Evolutionary conservation across 2,113 vertebrate species (phyloP), one percentile per base, ranked within the genome.

Genomic region (Globicephala melas): DNA sequence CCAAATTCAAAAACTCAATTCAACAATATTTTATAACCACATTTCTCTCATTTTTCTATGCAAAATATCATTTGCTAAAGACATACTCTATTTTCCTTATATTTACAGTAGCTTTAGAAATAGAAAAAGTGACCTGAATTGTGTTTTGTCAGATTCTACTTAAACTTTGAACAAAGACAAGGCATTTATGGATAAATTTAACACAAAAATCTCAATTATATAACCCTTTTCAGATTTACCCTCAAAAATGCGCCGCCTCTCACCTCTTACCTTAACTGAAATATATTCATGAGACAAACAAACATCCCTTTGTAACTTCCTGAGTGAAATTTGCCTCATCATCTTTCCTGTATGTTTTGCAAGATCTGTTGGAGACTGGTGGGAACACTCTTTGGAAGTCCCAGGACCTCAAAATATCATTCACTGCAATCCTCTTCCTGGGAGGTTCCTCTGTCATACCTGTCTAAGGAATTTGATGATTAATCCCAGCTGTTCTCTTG

Each of bases 341-440:
- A 47, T 13, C 9, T 23, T 67, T 20, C 23, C 6, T 58, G 5
- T 15, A 47, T 26, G 41, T 83, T 60, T 50, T 28, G 2, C 21
- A 62, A 77, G n/a, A 47, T 77, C 21, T 23, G 2, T 65, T 9
- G 17, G 4, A 67, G 0, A 41, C 20, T 55, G 2, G 4, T 21
- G 6, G 20, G 7, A 55, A 5, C 6, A 25, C 8, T 68, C 2
- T 20, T 82, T 60, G 4, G 67, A 41, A 55, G 7, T 20, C 25
- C 10, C 2, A 41, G 8, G 26, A 77, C 23, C 10, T 73, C 38
- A 55, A 25, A 23, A 68, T 55, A 36, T 18, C 8, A 41, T 41
- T 26, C 12, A 31, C 1, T 4, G 2, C 1, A 23, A 3, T 73
- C 3, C 20, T 77, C 25, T 55, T 38, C 12, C 18, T 10, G 5